These are phyloP conservation scores for Oophaga pumilio DNA, from an alignment of 2,113 vertebrate species.

Conservation along the genomic window DNA sequence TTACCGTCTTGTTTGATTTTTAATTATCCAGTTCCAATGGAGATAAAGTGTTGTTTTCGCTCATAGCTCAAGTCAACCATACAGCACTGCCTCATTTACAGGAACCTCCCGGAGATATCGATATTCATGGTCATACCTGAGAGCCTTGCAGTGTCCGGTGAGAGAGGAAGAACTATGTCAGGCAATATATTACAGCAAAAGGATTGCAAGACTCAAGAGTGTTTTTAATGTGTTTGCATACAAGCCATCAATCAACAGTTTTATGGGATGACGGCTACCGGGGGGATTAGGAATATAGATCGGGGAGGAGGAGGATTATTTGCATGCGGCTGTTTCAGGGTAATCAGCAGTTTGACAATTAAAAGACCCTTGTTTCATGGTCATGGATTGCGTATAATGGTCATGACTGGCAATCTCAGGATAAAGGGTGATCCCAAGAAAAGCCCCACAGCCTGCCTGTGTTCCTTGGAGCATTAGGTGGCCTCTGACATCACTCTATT, in stretches of 20 bases:
- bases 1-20: neutral
- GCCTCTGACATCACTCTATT: too few species aligned
- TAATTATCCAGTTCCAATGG: neutral
- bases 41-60: neutral
- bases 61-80: neutral
- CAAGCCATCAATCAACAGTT: conserved; percentile 33
- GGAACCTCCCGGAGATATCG: neutral
- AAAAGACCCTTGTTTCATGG: neutral
- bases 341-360: conserved; percentile 43
- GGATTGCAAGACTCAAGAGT: conserved; percentile 24
- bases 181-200: conserved; percentile 27
- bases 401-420: too few species aligned
- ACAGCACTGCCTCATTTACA: neutral
- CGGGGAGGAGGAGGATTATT: neutral
- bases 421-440: too few species aligned
- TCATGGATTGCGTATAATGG: neutral
- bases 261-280: conserved; percentile 23
- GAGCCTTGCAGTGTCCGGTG: neutral
- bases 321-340: neutral
- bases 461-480: too few species aligned
- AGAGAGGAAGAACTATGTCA: neutral
- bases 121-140: conserved; percentile 19
- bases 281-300: neutral
- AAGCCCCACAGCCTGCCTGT: too few species aligned
- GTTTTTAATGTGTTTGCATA: conserved; percentile 50